These are phyloP conservation scores for Hippocampus guttulatus DNA, from an alignment of 2,113 vertebrate genomes.

Conservation along the genomic window DNA sequence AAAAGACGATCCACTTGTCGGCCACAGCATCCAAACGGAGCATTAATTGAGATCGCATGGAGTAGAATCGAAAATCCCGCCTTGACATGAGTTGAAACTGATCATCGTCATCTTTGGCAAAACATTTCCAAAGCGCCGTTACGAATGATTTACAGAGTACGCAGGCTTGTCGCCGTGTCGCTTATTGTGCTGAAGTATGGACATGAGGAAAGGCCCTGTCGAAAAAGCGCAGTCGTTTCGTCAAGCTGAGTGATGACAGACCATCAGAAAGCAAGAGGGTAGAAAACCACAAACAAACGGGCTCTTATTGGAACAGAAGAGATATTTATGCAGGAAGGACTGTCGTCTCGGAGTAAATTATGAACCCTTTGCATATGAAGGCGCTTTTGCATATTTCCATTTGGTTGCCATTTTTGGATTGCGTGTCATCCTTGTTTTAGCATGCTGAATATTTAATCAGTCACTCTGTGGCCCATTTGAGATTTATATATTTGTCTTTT, in stretches of 20 bases:
- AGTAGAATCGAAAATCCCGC: not conserved
- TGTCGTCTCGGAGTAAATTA: not conserved
- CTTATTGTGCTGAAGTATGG: not conserved
- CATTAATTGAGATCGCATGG: not conserved
- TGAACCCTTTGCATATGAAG: not conserved
- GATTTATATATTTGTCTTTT: not conserved
- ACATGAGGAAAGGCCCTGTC: not conserved
- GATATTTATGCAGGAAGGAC: not conserved
- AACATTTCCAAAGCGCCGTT: not conserved
- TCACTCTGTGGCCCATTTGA: not conserved
- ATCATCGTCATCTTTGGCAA: not conserved
- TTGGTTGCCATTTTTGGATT: not conserved
- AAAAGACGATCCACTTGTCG: not conserved
- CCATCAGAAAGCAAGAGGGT: not conserved
- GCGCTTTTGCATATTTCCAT: slow-evolving; percentile 1
- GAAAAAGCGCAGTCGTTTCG: not conserved
- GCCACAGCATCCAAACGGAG: not conserved
- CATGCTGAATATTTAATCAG: slow-evolving; percentile 3
- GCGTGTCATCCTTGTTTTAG: not conserved
- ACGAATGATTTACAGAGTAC: not conserved
- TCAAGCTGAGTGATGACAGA: not conserved
- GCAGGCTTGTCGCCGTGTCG: not conserved
- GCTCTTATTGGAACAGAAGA: not conserved
- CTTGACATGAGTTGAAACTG: not conserved
- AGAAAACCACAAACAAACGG: not conserved